Evolutionary conservation across 2,113 vertebrate species (phyloP).

Genomic region (Gymnobelideus leadbeateri): DNA sequence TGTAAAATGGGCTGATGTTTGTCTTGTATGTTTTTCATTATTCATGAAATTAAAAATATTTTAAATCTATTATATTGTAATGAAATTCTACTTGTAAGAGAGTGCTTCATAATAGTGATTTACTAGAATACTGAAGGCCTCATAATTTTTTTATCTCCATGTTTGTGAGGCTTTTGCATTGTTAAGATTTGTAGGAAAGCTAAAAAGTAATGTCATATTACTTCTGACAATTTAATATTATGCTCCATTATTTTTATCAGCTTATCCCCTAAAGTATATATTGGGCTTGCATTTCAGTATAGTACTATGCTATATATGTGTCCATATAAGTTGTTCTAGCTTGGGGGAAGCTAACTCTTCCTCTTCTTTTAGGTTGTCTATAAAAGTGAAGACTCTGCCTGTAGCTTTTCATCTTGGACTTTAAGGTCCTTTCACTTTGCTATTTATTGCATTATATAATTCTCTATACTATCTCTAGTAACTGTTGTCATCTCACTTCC

Average conservation of each 20-base stretch:
- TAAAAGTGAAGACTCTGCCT: background rate
- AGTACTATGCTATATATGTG: background rate
- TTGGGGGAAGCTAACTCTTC: background rate
- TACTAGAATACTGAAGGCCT: background rate
- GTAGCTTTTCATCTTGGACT: background rate
- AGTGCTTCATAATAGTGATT: background rate
- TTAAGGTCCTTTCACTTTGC: background rate
- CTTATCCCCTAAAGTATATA: background rate
- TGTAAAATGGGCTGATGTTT: background rate
- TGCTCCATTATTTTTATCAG: background rate
- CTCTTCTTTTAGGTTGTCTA: slow-evolving; percentile 24
- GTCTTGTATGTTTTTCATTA: slow-evolving; percentile 13
- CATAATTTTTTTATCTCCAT: background rate
- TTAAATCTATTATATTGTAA: background rate
- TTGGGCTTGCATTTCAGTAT: background rate
- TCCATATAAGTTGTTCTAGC: slow-evolving; percentile 6
- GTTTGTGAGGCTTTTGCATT: background rate
- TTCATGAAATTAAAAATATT: background rate
- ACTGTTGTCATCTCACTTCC: background rate
- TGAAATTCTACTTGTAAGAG: background rate
- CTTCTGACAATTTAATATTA: background rate
- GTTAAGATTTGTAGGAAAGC: background rate
- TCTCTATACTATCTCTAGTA: background rate
- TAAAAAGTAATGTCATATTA: background rate
- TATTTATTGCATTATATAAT: background rate